Evolutionary conservation across 1,140 invertebrate genomes (phyloP), one percentile per base, ranked within the genome.

Genomic region (Dendrolimus kikuchii): DNA sequence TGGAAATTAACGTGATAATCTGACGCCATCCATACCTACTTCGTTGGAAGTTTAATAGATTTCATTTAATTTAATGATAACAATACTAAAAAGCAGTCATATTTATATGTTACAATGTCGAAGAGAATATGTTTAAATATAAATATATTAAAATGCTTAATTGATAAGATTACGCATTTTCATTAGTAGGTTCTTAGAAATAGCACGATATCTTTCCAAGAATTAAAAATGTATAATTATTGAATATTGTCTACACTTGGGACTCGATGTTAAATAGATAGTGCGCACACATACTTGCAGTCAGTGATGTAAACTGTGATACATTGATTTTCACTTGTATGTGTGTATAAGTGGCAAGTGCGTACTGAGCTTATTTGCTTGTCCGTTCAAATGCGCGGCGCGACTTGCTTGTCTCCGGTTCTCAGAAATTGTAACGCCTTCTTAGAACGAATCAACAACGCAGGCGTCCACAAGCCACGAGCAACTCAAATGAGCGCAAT

Each of bases 381-480:
- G 72, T 70, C 76, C 68, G 68, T 74, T 78, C 40, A 70, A 76
- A 76, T 68, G 71, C 77, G 68, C 62, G 60, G 69, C 79, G 74
- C 74, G 70, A 71, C 68, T 81, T 71, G 72, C 71, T 74, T 86
- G 82, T 86, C 81, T 83, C 80, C 67, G 71, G 64, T 86, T 86
- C 83, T 84, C 62, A 74, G 83, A 86, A 86, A 84, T 83, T 84
- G 78, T 84, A 83, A 83, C 79, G 81, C 81, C 81, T 86, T 86
- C 82, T 84, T 67, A 66, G 82, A 84, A 86, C 74, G 72, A 68
- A 79, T 71, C 64, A 76, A 81, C 76, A 68, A 79, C 76, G 70
- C 76, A 82, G 71, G 68, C 72, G 74, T 80, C 79, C 71, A 77
- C 74, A 70, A 81, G 74, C 76, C 69, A 77, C 74, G 69, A 81